Conservation (phyloP, 2,797 vertebrate species). For the Poecilia velifera region DNA sequence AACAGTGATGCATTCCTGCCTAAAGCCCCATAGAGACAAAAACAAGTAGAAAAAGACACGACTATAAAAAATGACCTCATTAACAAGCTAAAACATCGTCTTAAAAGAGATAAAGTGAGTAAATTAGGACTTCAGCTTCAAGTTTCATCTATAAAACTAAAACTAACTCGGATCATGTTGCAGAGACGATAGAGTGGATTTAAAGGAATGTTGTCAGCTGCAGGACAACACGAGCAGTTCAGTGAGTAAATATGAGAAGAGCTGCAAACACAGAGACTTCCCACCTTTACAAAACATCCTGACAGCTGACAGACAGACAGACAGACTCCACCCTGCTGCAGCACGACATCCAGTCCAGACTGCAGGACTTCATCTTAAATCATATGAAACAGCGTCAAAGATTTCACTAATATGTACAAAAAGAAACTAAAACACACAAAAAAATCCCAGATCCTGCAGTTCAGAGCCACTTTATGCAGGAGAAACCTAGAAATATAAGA, state of each 20-base stretch:
- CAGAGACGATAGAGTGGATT: conserved; percentile 9
- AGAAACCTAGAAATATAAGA: too few relatives aligned
- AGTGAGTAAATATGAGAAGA: conserved; percentile 18
- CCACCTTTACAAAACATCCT: not conserved
- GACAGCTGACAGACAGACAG: conserved; percentile 4
- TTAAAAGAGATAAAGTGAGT: not conserved
- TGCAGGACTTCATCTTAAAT: not conserved
- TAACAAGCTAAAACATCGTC: not conserved
- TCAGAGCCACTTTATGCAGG: too few relatives aligned
- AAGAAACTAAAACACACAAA: not conserved
- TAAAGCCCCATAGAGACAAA: not conserved
- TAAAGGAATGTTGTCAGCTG: not conserved
- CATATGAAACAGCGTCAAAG: not conserved
- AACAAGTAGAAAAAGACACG: not conserved
- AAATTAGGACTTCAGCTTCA: not conserved
- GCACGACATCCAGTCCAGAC: not conserved
- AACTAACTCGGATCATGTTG: not conserved
- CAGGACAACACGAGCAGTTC: not conserved
- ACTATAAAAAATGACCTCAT: not conserved
- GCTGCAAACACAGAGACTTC: conserved; percentile 31
- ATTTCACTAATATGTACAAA: not conserved
- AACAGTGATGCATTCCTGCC: not conserved
- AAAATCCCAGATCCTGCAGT: not conserved
- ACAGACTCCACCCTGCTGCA: conserved; percentile 29
- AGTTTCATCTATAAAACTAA: not conserved